Base-by-base conservation (phyloP, 1,140 invertebrate genomes). In the Drosophila takahashii region DNA sequence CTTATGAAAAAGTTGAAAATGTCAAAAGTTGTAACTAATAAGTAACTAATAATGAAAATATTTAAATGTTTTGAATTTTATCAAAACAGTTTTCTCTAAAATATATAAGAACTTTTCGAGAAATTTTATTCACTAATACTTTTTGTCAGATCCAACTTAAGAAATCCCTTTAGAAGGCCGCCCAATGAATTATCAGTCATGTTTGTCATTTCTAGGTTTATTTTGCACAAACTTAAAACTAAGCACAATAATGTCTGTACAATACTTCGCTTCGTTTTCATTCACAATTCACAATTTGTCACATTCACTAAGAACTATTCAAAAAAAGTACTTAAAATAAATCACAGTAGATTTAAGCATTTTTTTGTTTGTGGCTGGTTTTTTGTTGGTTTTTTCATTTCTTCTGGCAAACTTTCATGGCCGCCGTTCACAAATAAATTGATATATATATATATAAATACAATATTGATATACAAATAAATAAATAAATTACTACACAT, bases 241-340 rank as follows among this genome's bases (percentile, higher is more conserved):
- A 60, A 44, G 54, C 67, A 72, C 47, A 72, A 47, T 26, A 45
- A 37, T 53, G 52, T 72, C 45, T 59, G 59, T 79, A 76, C 50
- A 69, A 62, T 47, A 79, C 61, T 60, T 60, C 27, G 44, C 52
- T 42, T 37, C 48, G 41, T 44, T 50, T 56, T 59, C 48, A 50
- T 59, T 52, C 56, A 57, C 51, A 39, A 45, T 67, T 22, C 22
- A 22, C 18, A 18, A 4, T 44, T 44, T 18, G 13, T 18, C 64
- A 69, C 61, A 67, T 26, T 74, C 42, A 72, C 71, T 86, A 86
- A 76, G 27, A 77, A 71, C 83, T 86, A 86, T 66, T 76, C 56
- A 87, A 86, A 86, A 86, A 85, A 86, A 83, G 61, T 83, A 87
- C 83, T 87, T 87, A 87, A 87, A 89, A 89, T 89, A 87, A 87